Conservation (phyloP, 2,113 vertebrate species). For the Peucedramus taeniatus region DNA sequence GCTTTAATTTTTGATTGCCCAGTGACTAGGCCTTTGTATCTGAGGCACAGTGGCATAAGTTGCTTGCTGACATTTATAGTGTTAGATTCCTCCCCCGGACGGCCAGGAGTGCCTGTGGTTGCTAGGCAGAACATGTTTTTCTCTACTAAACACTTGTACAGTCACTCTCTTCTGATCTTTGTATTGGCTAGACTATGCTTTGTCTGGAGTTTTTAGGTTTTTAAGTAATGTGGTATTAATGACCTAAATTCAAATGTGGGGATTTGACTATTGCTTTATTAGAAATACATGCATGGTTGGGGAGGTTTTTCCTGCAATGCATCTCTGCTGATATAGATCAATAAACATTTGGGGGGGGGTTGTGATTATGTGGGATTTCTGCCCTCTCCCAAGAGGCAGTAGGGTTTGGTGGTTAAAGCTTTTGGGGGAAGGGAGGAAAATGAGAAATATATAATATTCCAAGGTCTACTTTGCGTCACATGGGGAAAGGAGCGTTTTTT, state of each 20-base stretch:
- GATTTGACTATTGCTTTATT: background rate
- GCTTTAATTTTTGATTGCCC: background rate
- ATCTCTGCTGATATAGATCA: background rate
- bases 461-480: background rate
- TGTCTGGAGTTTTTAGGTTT: background rate
- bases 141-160: background rate
- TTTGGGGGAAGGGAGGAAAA: background rate
- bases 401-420: background rate
- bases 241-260: background rate
- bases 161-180: background rate
- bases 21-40: background rate
- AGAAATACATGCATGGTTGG: background rate
- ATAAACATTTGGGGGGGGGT: background rate
- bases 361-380: background rate
- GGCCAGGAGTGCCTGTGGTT: slow-evolving; percentile 23
- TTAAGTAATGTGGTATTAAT: background rate
- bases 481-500: background rate
- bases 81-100: background rate
- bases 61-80: slow-evolving; percentile 40
- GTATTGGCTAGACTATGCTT: background rate
- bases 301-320: background rate
- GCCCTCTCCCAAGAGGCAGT: background rate
- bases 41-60: background rate
- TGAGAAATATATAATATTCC: background rate
- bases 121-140: slow-evolving; percentile 50